A percentile compares a stretch with the other conserved stretches of the same genome.
These are phyloP conservation scores for Phthorimaea operculella DNA, from an alignment of 1,140 invertebrate species.

Conservation along the genomic window DNA sequence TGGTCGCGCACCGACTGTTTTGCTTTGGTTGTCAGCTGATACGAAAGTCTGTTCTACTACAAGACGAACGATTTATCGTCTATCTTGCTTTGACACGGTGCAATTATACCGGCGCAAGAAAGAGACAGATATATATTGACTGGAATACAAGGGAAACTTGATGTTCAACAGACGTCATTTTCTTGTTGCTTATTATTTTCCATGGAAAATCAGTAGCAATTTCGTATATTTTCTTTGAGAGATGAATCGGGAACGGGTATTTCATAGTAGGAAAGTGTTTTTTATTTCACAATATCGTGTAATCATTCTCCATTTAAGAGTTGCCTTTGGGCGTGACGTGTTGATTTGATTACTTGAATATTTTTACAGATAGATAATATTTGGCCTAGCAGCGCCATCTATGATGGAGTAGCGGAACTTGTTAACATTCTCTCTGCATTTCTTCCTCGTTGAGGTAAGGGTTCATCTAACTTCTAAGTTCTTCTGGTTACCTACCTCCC, in stretches of 20 bases:
- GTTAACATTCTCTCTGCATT: background rate
- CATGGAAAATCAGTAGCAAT: slow-evolving; percentile 36
- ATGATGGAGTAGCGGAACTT: background rate
- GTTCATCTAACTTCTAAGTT: too few species aligned
- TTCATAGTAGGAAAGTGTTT: slow-evolving; percentile 27
- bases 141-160: slow-evolving; percentile 15
- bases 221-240: slow-evolving; percentile 31
- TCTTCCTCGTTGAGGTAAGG: too few species aligned
- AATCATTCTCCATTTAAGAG: slow-evolving; percentile 34
- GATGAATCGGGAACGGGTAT: slow-evolving; percentile 51
- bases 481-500: too few species aligned
- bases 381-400: slow-evolving; percentile 30
- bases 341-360: slow-evolving; percentile 22
- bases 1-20: slow-evolving; percentile 69
- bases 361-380: background rate
- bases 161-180: slow-evolving; percentile 55
- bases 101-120: slow-evolving; percentile 13
- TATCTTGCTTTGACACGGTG: slow-evolving; percentile 23
- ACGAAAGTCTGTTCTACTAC: slow-evolving; percentile 52
- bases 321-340: slow-evolving; percentile 57
- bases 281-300: slow-evolving; percentile 57
- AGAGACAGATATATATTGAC: slow-evolving; percentile 24
- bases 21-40: slow-evolving; percentile 70
- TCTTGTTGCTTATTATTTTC: slow-evolving; percentile 54
- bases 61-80: slow-evolving; percentile 25